Evolutionary conservation across 2,797 vertebrate genomes (phyloP).

Genomic region (Platalea minor): DNA sequence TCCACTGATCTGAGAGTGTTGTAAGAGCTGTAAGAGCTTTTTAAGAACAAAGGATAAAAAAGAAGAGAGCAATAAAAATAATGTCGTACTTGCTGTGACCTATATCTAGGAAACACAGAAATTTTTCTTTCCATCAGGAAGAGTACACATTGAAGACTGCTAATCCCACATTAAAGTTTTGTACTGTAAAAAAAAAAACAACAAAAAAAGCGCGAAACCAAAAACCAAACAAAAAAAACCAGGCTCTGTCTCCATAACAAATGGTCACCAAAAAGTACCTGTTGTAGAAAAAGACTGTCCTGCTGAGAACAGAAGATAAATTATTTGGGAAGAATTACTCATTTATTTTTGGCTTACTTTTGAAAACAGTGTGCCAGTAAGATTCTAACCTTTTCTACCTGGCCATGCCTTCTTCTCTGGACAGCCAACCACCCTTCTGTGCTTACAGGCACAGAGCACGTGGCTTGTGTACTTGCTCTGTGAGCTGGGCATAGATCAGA

Average conservation of each 20-base stretch:
- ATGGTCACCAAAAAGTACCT: background rate
- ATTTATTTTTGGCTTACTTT: background rate
- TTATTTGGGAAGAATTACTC: background rate
- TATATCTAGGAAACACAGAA: background rate
- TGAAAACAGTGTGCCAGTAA: background rate
- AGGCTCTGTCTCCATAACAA: background rate
- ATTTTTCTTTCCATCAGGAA: background rate
- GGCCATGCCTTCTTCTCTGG: background rate
- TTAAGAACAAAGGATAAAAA: background rate
- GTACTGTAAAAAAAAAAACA: background rate
- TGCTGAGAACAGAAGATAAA: background rate
- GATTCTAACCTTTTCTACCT: background rate
- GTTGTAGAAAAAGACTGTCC: background rate
- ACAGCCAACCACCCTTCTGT: background rate
- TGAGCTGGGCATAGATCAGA: background rate
- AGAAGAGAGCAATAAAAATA: background rate
- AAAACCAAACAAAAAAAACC: fast-evolving
- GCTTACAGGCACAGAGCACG: background rate
- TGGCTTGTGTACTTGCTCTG: background rate
- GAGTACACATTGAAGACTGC: background rate
- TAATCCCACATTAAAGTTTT: background rate
- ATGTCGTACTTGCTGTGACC: background rate
- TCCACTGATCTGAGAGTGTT: background rate
- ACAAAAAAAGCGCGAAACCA: background rate
- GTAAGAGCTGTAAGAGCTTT: background rate